Evolutionary conservation across 2,888 invertebrate species (phyloP).

Genomic region (Hemicrepidius hirtus): DNA sequence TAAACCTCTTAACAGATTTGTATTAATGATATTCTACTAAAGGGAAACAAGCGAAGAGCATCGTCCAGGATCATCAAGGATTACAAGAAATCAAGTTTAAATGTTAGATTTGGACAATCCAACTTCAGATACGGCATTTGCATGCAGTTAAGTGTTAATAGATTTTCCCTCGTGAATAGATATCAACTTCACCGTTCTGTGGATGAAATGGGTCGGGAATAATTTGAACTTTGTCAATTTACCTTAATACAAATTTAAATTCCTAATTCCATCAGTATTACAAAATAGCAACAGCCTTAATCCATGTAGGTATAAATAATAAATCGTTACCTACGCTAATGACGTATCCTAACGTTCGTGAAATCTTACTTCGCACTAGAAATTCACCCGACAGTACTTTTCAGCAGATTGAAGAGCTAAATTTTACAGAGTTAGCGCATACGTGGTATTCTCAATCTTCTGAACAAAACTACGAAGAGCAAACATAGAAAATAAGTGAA

Average conservation of each 20-base stretch:
- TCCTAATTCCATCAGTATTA: background rate
- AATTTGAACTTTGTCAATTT: conserved; percentile 34
- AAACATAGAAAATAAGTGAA: too few relatives aligned
- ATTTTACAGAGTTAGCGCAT: too few relatives aligned
- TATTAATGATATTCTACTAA: background rate
- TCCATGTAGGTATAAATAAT: too few relatives aligned
- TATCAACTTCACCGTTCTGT: conserved; percentile 8
- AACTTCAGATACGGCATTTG: conserved; percentile 37
- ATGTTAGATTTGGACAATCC: conserved; percentile 18
- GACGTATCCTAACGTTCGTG: too few relatives aligned
- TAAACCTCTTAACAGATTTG: background rate
- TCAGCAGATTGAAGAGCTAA: too few relatives aligned
- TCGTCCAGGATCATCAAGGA: too few relatives aligned
- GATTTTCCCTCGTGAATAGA: conserved; percentile 40
- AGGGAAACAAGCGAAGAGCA: background rate
- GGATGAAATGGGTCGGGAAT: conserved; percentile 19
- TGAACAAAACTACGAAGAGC: too few relatives aligned
- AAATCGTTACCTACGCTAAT: too few relatives aligned
- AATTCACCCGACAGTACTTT: too few relatives aligned
- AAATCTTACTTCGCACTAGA: too few relatives aligned
- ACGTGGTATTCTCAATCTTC: too few relatives aligned
- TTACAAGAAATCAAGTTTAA: conserved; percentile 12
- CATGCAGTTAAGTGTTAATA: conserved; percentile 47
- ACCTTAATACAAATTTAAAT: conserved; percentile 13
- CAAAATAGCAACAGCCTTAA: background rate